Base-by-base conservation (phyloP, 2,797 vertebrate genomes). In the Harpagifer antarcticus region DNA sequence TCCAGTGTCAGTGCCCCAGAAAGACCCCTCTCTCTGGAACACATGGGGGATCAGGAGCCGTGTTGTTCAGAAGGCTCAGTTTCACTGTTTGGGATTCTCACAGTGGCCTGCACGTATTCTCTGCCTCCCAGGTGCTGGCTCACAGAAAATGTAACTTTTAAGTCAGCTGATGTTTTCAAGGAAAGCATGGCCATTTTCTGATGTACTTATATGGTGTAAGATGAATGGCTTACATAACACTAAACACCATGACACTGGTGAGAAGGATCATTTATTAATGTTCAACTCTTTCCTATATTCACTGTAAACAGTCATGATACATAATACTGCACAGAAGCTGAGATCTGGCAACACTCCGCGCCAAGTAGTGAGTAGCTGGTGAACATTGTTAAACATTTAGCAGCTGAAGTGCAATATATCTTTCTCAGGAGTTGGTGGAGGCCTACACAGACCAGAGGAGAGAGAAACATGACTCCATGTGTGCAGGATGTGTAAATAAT, bases 1-100 rank as follows among this genome's bases (percentile, higher is more conserved):
- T 93, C 89, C 65, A 47, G 78, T 94, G 85, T 93, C 92, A 88
- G 83, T 89, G 87, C 78, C 88, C 86, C 90, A 86, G 86, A 89
- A 91, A 89, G 89, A 92, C 83, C 88, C 73, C 72, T 84, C 73
- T 87, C 77, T 82, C 65, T 86, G 87, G 83, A 89, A 88, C 86
- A 86, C 90, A 79, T 86, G 83, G 57, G 57, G 78, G 72, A 79
- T 84, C 81, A 71, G 80, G 68, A 66, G 71, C 62, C 53, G 70
- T 78, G 76, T 64, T 89, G 81, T 81, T 83, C 20, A 56, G 72
- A 74, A 54, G 72, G 70, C 68, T 88, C 78, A 69, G 71, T 88
- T 88, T 87, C 83, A 83, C 55, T 84, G 82, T 72, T 84, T 73
- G 63, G 73, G 68, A 72, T 85, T 84, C 82, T 84, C 75, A 83